Percentiles rank a stretch among this genome's conserved stretches.
Conservation (phyloP, 2,113 vertebrate genomes). For the Pollimyrus isidori region DNA sequence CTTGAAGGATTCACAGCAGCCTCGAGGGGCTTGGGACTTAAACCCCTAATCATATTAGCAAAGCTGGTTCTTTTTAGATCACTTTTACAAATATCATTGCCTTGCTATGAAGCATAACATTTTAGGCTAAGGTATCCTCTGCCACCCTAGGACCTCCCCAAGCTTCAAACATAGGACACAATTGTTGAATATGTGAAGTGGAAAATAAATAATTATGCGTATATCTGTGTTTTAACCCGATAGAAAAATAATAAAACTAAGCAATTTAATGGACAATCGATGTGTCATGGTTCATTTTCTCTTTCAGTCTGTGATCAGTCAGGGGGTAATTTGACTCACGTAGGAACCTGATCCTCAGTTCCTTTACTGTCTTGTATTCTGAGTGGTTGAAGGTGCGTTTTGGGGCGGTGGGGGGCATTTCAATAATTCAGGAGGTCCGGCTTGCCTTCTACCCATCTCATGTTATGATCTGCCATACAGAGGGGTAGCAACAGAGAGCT, state of each 20-base stretch:
- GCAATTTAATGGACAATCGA: not conserved
- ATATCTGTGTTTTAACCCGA: not conserved
- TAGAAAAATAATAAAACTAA: not conserved
- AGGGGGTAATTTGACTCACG: not conserved
- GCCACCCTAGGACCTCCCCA: not conserved
- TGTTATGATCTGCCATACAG: not conserved
- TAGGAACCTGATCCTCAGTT: slow-evolving; percentile 29
- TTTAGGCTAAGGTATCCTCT: not conserved
- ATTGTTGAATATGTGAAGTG: not conserved
- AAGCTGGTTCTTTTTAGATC: not conserved
- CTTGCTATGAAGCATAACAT: not conserved
- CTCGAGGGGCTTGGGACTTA: not conserved
- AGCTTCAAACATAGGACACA: not conserved
- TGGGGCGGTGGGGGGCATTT: slow-evolving; percentile 30
- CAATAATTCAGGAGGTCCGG: slow-evolving; percentile 54
- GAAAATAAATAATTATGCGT: not conserved
- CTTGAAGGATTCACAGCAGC: not conserved
- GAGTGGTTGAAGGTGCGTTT: slow-evolving; percentile 22
- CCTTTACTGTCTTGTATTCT: not conserved
- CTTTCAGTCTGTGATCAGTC: not conserved
- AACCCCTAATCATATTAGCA: not conserved
- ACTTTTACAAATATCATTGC: not conserved
- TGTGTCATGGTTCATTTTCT: not conserved
- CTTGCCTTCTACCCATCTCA: slow-evolving; percentile 28
- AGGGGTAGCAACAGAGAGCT: not conserved